A percentile compares a stretch with the other conserved stretches of the same genome.
Conservation (phyloP, 1,140 invertebrate genomes). For the Antheraea pernyi region DNA sequence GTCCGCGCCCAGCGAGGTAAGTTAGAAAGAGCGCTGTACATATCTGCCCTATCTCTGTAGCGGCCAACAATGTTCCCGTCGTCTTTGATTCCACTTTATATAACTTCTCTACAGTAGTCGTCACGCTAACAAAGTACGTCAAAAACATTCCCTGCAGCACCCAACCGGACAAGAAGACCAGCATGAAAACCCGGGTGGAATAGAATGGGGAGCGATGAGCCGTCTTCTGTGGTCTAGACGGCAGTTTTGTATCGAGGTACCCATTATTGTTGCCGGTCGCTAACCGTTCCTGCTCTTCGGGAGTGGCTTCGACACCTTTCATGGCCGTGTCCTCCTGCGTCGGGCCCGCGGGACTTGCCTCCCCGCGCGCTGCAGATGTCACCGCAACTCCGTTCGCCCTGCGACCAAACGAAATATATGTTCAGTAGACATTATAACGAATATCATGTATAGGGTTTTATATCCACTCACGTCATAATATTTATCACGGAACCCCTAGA, state of each 20-base stretch:
- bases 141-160: slow-evolving; percentile 96
- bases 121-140: slow-evolving; percentile 97
- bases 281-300: slow-evolving; percentile 71
- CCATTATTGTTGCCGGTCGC: slow-evolving; percentile 74
- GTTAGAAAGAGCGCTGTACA: slow-evolving; percentile 92
- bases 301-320: slow-evolving; percentile 72
- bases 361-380: slow-evolving; percentile 51
- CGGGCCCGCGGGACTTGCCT: slow-evolving; percentile 57
- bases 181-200: slow-evolving; percentile 93
- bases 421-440: neutral
- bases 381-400: slow-evolving; percentile 57
- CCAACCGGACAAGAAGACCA: slow-evolving; percentile 93
- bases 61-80: slow-evolving; percentile 95
- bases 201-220: slow-evolving; percentile 81
- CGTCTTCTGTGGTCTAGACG: slow-evolving; percentile 29
- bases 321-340: slow-evolving; percentile 59
- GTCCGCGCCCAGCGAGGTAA: slow-evolving; percentile 95
- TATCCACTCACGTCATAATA: slow-evolving; percentile 61
- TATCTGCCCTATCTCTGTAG: slow-evolving; percentile 97
- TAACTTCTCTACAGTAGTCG: slow-evolving; percentile 97
- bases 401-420: slow-evolving; percentile 46
- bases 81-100: slow-evolving; percentile 97
- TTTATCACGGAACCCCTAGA: slow-evolving; percentile 35
- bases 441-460: neutral
- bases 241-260: slow-evolving; percentile 66